These are phyloP conservation scores for Phalera bucephala DNA, from an alignment of 2,888 invertebrate species.

Conservation along the genomic window DNA sequence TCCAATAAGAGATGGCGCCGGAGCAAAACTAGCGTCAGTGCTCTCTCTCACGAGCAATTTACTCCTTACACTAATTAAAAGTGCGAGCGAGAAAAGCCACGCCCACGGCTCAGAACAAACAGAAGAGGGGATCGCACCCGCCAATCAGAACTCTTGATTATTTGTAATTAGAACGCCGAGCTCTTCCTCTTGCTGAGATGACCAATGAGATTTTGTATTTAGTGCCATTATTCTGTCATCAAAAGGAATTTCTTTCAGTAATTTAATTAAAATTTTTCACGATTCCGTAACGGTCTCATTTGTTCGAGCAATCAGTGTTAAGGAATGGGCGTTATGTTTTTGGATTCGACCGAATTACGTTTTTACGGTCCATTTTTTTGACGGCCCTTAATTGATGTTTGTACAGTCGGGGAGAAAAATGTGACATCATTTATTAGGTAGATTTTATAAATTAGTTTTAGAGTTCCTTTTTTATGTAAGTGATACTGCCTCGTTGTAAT, in stretches of 20 bases:
- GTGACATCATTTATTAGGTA: no score
- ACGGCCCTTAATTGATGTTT: slow-evolving; percentile 26
- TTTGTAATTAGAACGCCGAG: slow-evolving; percentile 81
- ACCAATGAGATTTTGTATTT: slow-evolving; percentile 77
- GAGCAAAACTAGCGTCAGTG: slow-evolving; percentile 61
- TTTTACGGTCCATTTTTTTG: slow-evolving; percentile 29
- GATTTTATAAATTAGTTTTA: no score
- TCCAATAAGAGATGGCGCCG: slow-evolving; percentile 80
- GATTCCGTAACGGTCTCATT: slow-evolving; percentile 51
- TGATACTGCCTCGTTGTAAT: no score
- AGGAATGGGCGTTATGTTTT: slow-evolving; percentile 53
- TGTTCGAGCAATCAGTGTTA: slow-evolving; percentile 53
- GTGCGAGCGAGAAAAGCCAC: slow-evolving; percentile 77
- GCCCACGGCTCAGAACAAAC: slow-evolving; percentile 78
- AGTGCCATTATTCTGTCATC: slow-evolving; percentile 55
- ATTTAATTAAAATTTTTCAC: slow-evolving; percentile 63
- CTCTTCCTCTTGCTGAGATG: slow-evolving; percentile 73
- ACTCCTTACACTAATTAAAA: slow-evolving; percentile 84
- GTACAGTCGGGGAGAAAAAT: slow-evolving; percentile 19
- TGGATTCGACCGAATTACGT: slow-evolving; percentile 31
- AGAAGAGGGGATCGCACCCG: slow-evolving; percentile 68
- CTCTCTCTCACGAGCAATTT: slow-evolving; percentile 80
- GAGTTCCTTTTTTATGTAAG: no score
- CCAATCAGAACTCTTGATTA: slow-evolving; percentile 80
- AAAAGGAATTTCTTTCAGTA: slow-evolving; percentile 52